Conservation (phyloP, 1,140 invertebrate genomes). For the Leucophenga varia region DNA sequence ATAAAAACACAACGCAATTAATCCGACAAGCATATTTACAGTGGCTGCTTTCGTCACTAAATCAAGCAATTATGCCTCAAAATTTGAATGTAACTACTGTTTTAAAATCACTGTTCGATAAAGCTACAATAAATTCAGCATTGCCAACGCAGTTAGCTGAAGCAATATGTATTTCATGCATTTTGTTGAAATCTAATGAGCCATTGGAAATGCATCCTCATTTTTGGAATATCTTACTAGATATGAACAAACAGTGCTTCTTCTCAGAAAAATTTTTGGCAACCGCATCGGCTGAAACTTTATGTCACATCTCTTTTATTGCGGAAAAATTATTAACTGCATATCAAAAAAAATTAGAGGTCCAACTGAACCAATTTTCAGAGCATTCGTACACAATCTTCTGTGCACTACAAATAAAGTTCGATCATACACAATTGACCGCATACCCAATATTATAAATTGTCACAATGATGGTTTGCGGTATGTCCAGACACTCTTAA, state of each 20-base stretch:
- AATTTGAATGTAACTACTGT: constrained; percentile 61
- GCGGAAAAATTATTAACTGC: constrained; percentile 67
- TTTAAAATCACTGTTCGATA: constrained; percentile 70
- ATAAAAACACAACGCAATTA: constrained; percentile 76
- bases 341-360: constrained; percentile 63
- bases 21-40: constrained; percentile 79
- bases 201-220: constrained; percentile 46
- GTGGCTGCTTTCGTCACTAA: constrained; percentile 68
- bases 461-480: constrained; percentile 30
- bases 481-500: constrained; percentile 61
- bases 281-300: constrained; percentile 69
- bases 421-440: constrained; percentile 46
- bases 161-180: constrained; percentile 73
- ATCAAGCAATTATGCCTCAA: constrained; percentile 60
- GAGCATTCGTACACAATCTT: constrained; percentile 66
- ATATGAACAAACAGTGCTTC: constrained; percentile 77
- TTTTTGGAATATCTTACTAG: constrained; percentile 71
- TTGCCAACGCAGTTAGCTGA: constrained; percentile 72
- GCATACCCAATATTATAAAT: constrained; percentile 44
- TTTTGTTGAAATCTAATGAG: constrained; percentile 67
- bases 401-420: constrained; percentile 56
- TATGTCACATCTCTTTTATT: constrained; percentile 65
- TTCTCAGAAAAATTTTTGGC: constrained; percentile 79
- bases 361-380: constrained; percentile 62
- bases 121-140: constrained; percentile 63